These are phyloP conservation scores for Melitaea cinxia DNA, from an alignment of 1,140 invertebrate genomes.

Conservation along the genomic window DNA sequence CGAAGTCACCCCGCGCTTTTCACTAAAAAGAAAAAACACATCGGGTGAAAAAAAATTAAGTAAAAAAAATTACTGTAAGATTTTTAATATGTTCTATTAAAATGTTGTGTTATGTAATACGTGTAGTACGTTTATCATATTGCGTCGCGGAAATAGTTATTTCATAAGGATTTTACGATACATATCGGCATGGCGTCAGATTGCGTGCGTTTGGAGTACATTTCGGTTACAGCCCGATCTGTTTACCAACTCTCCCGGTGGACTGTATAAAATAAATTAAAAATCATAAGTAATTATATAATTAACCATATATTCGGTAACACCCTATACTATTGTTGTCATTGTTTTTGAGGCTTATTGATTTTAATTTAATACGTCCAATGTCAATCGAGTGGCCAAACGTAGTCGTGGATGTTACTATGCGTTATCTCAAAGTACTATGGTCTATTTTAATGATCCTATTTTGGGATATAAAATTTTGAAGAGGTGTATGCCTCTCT, in stretches of 20 bases:
- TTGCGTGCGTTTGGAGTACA: constrained; percentile 27
- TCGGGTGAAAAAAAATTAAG: constrained; percentile 20
- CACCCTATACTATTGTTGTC: too few relatives aligned
- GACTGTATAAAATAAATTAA: neutral
- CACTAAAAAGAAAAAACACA: constrained; percentile 27
- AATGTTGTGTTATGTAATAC: neutral
- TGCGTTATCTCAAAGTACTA: constrained; percentile 12
- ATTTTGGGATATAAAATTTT: neutral
- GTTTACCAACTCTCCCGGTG: constrained; percentile 32
- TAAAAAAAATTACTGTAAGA: constrained; percentile 10
- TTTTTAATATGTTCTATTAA: neutral
- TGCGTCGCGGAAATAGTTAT: constrained; percentile 6
- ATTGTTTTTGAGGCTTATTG: constrained; percentile 9
- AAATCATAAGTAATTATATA: neutral
- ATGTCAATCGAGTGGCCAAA: constrained; percentile 3
- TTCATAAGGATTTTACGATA: constrained; percentile 14
- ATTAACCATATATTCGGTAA: neutral
- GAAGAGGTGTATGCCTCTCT: too few relatives aligned
- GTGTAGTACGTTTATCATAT: neutral
- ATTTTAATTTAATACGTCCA: constrained; percentile 14
- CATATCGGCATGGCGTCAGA: constrained; percentile 32
- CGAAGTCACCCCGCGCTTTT: constrained; percentile 35
- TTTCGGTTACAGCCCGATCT: constrained; percentile 20
- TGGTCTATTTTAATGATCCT: constrained; percentile 5
- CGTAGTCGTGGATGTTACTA: constrained; percentile 2